Percentiles rank a stretch among this genome's conserved stretches.
Evolutionary conservation across 2,797 vertebrate species (phyloP).

Genomic region (Tachyglossus aculeatus): DNA sequence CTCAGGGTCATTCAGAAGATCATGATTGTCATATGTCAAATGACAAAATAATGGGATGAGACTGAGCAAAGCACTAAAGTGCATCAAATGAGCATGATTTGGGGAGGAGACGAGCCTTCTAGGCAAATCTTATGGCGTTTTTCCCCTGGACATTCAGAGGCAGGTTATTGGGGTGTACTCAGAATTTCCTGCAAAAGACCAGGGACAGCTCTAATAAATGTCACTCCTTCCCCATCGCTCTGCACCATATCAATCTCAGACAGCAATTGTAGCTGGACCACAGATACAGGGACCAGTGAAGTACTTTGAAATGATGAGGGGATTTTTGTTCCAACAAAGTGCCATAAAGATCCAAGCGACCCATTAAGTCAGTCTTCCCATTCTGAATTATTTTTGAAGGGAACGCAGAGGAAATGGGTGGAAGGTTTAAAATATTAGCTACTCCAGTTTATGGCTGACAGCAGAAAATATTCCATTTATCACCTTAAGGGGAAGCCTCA

Average conservation of each 20-base stretch:
- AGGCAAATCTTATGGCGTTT: accelerated
- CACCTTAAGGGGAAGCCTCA: constrained; percentile 64
- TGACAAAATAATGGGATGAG: constrained; percentile 30
- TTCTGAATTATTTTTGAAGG: constrained; percentile 46
- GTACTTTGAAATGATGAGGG: constrained; percentile 55
- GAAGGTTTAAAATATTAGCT: constrained; percentile 63
- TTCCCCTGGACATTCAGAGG: too few species aligned
- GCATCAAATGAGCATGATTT: neutral
- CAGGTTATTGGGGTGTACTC: too few species aligned
- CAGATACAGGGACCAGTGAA: constrained; percentile 5
- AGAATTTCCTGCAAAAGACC: too few species aligned
- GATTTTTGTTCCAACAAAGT: constrained; percentile 60
- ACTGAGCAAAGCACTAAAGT: constrained; percentile 22
- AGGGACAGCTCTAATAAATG: too few species aligned
- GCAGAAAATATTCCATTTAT: constrained; percentile 57
- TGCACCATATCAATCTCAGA: constrained; percentile 26
- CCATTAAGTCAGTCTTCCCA: constrained; percentile 66
- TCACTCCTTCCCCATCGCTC: too few species aligned
- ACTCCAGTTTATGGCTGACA: constrained; percentile 46
- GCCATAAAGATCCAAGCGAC: constrained; percentile 62
- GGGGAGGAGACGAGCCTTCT: neutral
- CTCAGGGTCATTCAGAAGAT: constrained; percentile 60
- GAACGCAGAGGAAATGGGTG: constrained; percentile 53
- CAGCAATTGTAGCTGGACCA: constrained; percentile 30
- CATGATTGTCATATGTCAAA: constrained; percentile 40